These are phyloP conservation scores for Spea bombifrons DNA, from an alignment of 2,113 vertebrate species.

Conservation along the genomic window DNA sequence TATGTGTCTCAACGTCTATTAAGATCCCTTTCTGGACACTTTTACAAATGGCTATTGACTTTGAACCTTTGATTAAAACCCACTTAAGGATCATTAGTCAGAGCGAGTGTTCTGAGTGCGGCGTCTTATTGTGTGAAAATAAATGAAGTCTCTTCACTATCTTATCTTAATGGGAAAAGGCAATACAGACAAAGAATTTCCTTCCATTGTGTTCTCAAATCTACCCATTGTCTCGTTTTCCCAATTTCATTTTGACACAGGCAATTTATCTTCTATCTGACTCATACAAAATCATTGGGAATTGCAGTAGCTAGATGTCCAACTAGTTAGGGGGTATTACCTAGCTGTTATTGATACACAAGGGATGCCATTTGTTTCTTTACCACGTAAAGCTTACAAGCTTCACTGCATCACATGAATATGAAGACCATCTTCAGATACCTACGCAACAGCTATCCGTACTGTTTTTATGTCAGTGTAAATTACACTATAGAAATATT, in stretches of 20 bases:
- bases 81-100: conserved; percentile 46
- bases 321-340: background rate
- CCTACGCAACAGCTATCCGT: too few species aligned
- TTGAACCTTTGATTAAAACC: conserved; percentile 8
- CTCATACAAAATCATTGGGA: background rate
- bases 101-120: conserved; percentile 44
- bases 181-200: conserved; percentile 76
- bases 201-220: conserved; percentile 64
- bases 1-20: too few species aligned
- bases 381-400: too few species aligned
- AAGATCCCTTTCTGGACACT: conserved; percentile 30
- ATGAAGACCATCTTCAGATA: background rate
- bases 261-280: conserved; percentile 17
- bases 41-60: conserved; percentile 15
- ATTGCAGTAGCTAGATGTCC: background rate
- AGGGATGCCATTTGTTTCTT: too few species aligned
- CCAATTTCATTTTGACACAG: conserved; percentile 48
- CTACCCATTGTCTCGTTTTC: conserved; percentile 71
- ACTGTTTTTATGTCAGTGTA: too few species aligned
- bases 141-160: conserved; percentile 53
- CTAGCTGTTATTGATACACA: background rate
- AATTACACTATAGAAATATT: too few species aligned
- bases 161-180: conserved; percentile 75
- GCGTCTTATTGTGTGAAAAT: conserved; percentile 54
- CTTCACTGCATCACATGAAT: background rate